These are phyloP conservation scores for Metopia argyrocephala DNA, from an alignment of 2,888 invertebrate genomes.

Conservation along the genomic window DNA sequence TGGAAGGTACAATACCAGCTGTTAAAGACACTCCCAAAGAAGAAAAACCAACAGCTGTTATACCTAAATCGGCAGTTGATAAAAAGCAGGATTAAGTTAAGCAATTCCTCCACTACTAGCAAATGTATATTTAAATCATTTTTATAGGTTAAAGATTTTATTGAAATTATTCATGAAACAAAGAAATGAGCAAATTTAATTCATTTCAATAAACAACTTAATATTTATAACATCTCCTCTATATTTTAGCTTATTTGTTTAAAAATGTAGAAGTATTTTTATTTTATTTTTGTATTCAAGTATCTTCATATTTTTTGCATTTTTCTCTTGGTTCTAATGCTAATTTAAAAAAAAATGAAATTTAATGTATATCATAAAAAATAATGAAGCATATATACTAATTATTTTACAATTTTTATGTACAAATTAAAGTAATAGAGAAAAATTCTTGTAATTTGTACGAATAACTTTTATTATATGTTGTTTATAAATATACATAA, in stretches of 20 bases:
- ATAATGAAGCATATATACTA: slow-evolving; percentile 19
- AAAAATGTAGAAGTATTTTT: slow-evolving; percentile 15
- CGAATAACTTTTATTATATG: slow-evolving; percentile 14
- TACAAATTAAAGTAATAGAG: neutral
- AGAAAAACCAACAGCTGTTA: slow-evolving; percentile 48
- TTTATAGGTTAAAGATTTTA: slow-evolving; percentile 56
- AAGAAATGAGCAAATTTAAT: slow-evolving; percentile 29
- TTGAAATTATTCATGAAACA: slow-evolving; percentile 51
- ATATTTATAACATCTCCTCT: slow-evolving; percentile 18
- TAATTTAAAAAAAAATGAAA: neutral
- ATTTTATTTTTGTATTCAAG: neutral
- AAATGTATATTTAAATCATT: slow-evolving; percentile 44
- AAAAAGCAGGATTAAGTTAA: slow-evolving; percentile 76
- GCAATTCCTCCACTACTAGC: slow-evolving; percentile 45
- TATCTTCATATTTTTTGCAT: neutral
- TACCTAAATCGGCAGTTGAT: slow-evolving; percentile 72
- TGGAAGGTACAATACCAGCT: slow-evolving; percentile 55
- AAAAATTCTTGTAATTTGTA: slow-evolving; percentile 29
- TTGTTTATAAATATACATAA: slow-evolving; percentile 27
- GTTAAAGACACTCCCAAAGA: slow-evolving; percentile 61
- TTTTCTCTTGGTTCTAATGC: neutral
- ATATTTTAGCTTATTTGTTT: slow-evolving; percentile 25
- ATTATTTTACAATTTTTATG: slow-evolving; percentile 36
- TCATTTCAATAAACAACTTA: slow-evolving; percentile 25
- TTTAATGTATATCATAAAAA: no score